These are phyloP conservation scores for Muraenolepis orangiensis DNA, from an alignment of 2,797 vertebrate genomes.

Conservation along the genomic window DNA sequence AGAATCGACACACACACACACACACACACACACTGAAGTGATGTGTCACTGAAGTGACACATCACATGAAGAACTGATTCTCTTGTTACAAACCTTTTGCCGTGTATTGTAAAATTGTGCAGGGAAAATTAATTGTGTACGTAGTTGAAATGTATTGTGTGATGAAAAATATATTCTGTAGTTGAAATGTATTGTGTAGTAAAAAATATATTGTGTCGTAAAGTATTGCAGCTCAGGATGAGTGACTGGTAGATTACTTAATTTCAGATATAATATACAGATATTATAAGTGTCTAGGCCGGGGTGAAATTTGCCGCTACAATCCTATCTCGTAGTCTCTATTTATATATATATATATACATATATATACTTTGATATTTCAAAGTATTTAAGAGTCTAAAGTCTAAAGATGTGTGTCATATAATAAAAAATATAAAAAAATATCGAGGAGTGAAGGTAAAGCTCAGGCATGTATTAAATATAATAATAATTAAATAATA, in stretches of 20 bases:
- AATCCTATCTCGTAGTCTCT: no score
- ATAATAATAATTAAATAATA: not conserved
- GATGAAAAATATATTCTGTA: not conserved
- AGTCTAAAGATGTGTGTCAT: not conserved
- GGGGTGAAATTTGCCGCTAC: no score
- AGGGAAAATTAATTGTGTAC: not conserved
- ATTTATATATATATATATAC: no score
- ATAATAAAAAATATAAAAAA: not conserved
- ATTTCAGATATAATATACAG: no score
- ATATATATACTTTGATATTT: no score
- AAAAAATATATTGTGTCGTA: not conserved
- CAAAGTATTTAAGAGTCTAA: not conserved
- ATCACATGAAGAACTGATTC: slow-evolving; percentile 1
- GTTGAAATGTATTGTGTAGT: not conserved
- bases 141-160: no score
- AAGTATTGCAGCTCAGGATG: no score
- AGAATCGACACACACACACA: slow-evolving; percentile 2
- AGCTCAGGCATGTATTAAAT: not conserved
- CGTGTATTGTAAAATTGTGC: not conserved
- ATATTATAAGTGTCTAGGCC: no score
- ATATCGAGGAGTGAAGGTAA: not conserved
- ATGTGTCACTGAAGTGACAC: no score
- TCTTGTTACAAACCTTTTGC: not conserved
- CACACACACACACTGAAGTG: slow-evolving; percentile 14
- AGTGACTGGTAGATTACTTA: no score